Base-by-base conservation (phyloP, 1,140 invertebrate genomes). In the Bombus soroeensis region DNA sequence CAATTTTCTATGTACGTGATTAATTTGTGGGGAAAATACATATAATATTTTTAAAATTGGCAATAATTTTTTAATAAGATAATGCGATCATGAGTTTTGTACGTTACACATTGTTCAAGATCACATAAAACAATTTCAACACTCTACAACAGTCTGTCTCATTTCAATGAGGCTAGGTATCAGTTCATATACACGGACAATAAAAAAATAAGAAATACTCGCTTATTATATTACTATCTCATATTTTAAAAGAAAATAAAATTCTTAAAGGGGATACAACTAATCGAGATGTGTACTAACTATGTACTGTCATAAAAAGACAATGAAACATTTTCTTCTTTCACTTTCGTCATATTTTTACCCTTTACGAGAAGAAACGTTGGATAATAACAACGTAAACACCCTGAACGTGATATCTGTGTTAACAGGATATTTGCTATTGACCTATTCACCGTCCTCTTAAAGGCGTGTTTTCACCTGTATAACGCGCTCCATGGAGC, bases 351-450 rank as follows among this genome's bases (percentile, higher is more conserved):
- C n/a, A 15, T 9, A 34, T 32, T 18, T 13, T 62, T 13, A 9
- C 2, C n/a, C 34, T 66, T 34, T 34, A 18, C 15, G n/a, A 18
- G 32, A 22, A 18, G 6, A 18, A 32, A 66, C 5, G 64, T 66
- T 18, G 32, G 9, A 25, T 37, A 68, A 25, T 25, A 37, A 25
- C 9, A 37, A 37, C 22, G 34, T 3, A 34, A 37, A 68, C 18
- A 34, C 6, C 6, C 15, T 10, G 32, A 32, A 28, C 41, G 57
- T 57, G 75, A 39, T 77, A 47, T n/a, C 37, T 41, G 37, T n/a
- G 37, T 41, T 41, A 41, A 57, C 43, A n/a, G 37, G 39, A 71
- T 32, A n/a, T n/a, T n/a, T n/a, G 34, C 25, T 81, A 81, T 81
- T 70, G 53, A 72, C 41, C 18, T 53, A 62, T 32, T 34, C 53